Evolutionary conservation across 2,888 invertebrate genomes (phyloP).

Genomic region (Drosophila lacicola): DNA sequence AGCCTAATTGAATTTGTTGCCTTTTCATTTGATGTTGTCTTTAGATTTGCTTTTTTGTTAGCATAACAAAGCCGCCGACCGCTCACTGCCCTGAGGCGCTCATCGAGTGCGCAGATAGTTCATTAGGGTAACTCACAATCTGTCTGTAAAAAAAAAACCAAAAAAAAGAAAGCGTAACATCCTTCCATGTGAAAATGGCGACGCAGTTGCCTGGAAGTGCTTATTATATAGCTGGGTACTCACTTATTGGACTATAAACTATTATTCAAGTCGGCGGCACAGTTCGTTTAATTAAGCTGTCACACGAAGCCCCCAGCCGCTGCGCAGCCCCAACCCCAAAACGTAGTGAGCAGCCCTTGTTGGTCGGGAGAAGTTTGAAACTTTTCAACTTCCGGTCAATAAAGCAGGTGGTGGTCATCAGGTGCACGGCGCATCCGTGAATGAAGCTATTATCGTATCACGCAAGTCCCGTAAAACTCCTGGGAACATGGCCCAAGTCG

Average conservation of each 20-base stretch:
- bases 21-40: conserved; percentile 67
- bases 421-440: conserved; percentile 74
- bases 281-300: conserved; percentile 68
- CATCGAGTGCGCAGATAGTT: conserved; percentile 58
- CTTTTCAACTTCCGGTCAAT: conserved; percentile 82
- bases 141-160: conserved; percentile 8
- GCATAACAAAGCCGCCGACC: conserved; percentile 63
- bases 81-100: conserved; percentile 46
- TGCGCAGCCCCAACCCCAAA: conserved; percentile 11
- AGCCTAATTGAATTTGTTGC: conserved; percentile 73
- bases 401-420: conserved; percentile 82
- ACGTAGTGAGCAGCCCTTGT: conserved; percentile 18
- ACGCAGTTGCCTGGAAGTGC: conserved; percentile 40
- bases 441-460: conserved; percentile 73
- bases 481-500: conserved; percentile 61
- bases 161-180: conserved; percentile 6
- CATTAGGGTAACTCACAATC: conserved; percentile 48
- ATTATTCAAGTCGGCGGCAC: conserved; percentile 40
- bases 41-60: conserved; percentile 41
- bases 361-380: conserved; percentile 70
- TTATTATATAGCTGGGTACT: conserved; percentile 17
- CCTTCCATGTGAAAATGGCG: conserved; percentile 48
- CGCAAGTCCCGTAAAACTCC: conserved; percentile 58
- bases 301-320: conserved; percentile 52
- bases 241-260: conserved; percentile 35